Percentiles rank a stretch among this genome's conserved stretches.
Evolutionary conservation across 2,888 invertebrate genomes (phyloP).

Genomic region (Drosophila paramelanica): DNA sequence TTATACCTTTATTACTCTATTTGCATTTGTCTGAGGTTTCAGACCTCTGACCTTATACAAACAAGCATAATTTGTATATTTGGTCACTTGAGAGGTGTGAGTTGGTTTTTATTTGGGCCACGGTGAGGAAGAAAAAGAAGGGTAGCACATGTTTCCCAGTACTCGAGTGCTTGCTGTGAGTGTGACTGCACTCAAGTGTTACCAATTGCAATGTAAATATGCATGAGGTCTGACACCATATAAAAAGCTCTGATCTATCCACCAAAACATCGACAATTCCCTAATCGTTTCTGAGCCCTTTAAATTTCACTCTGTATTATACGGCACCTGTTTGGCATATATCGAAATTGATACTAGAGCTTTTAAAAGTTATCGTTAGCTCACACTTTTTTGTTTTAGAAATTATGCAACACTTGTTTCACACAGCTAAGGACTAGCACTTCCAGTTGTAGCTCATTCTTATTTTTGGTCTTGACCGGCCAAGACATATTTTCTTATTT

Average conservation of each 20-base stretch:
- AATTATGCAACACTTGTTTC: not conserved
- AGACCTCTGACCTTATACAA: constrained; percentile 55
- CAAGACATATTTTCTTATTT: not conserved
- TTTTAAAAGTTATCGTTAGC: not conserved
- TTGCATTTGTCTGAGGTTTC: constrained; percentile 52
- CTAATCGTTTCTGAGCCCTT: no score
- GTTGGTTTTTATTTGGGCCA: constrained; percentile 31
- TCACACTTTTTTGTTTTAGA: not conserved
- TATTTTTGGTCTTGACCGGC: not conserved
- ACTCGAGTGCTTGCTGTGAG: constrained; percentile 26
- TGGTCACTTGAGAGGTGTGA: constrained; percentile 40
- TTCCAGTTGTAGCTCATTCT: not conserved
- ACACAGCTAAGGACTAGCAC: not conserved
- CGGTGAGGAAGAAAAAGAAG: constrained; percentile 2
- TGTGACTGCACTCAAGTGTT: constrained; percentile 21
- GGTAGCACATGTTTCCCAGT: constrained; percentile 23
- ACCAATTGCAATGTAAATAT: constrained; percentile 13
- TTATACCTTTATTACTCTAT: constrained; percentile 57
- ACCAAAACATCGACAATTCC: no score
- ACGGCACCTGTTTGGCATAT: not conserved
- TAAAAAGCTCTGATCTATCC: no score
- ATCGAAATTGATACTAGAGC: not conserved
- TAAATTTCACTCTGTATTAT: not conserved
- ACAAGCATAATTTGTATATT: constrained; percentile 41
- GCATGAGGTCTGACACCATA: no score